Percentiles rank a stretch among this genome's conserved stretches.
Conservation (phyloP, 2,888 invertebrate species). For the Stramonita haemastoma region DNA sequence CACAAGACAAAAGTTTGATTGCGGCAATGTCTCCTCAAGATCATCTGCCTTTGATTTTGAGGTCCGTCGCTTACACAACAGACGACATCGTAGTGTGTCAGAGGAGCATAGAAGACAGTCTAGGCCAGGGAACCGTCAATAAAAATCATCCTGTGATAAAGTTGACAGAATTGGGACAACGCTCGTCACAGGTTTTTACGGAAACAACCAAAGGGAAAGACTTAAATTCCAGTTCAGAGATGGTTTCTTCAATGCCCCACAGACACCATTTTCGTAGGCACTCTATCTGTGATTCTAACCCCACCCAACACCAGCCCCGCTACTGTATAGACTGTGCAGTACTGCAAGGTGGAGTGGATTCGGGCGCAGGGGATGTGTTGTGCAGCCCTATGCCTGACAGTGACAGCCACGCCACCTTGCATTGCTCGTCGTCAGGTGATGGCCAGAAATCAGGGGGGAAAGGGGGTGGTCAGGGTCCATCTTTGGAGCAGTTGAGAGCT, state of each 20-base stretch:
- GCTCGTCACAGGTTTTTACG: no score
- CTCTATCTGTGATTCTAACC: constrained; percentile 15
- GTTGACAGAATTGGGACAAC: neutral
- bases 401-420: no score
- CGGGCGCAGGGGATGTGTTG: neutral
- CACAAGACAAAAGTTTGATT: neutral
- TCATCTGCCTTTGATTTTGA: neutral
- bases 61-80: constrained; percentile 11
- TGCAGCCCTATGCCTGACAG: neutral
- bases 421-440: neutral
- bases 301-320: neutral
- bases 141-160: constrained; percentile 12
- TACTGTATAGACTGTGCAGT: neutral
- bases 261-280: neutral
- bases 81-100: constrained; percentile 29
- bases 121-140: neutral
- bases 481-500: constrained; percentile 44
- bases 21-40: neutral
- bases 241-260: neutral
- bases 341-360: neutral
- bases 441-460: neutral
- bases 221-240: neutral
- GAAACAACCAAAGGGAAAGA: neutral
- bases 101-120: neutral
- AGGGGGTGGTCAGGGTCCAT: constrained; percentile 22